Evolutionary conservation across 2,113 vertebrate genomes (phyloP).

Genomic region (Sterrhoptilus dennistouni): DNA sequence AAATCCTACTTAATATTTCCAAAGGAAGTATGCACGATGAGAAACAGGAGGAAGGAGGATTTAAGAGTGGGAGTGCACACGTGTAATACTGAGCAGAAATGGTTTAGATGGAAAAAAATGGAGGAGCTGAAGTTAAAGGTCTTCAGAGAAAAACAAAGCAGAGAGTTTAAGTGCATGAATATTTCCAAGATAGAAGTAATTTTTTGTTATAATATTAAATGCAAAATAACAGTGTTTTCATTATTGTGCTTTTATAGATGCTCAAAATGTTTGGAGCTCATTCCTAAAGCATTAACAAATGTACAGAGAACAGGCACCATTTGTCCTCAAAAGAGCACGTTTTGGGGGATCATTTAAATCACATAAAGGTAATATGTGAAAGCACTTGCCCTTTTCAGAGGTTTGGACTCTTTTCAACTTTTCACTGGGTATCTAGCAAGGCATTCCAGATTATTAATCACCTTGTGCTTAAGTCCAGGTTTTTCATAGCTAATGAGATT

Average conservation of each 20-base stretch:
- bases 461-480: not conserved
- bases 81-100: not conserved
- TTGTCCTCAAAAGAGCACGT: rapidly evolving
- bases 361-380: not conserved
- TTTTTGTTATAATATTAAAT: not conserved
- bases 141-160: not conserved
- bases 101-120: not conserved
- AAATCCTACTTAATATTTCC: conserved; percentile 3
- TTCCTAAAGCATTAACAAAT: not conserved
- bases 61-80: not conserved
- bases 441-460: not conserved
- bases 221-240: not conserved
- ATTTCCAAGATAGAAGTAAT: not conserved
- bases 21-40: not conserved
- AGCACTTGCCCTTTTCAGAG: not conserved
- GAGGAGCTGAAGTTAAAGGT: not conserved
- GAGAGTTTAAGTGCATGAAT: not conserved
- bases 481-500: not conserved
- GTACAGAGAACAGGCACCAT: not conserved
- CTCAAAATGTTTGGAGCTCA: not conserved
- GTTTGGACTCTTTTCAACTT: not conserved
- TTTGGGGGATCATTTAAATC: not conserved
- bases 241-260: not conserved
- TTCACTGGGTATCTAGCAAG: not conserved
- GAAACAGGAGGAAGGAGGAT: not conserved